Evolutionary conservation across 2,113 vertebrate species (phyloP), one percentile per base, ranked within the genome.

Genomic region (Vulpes vulpes): DNA sequence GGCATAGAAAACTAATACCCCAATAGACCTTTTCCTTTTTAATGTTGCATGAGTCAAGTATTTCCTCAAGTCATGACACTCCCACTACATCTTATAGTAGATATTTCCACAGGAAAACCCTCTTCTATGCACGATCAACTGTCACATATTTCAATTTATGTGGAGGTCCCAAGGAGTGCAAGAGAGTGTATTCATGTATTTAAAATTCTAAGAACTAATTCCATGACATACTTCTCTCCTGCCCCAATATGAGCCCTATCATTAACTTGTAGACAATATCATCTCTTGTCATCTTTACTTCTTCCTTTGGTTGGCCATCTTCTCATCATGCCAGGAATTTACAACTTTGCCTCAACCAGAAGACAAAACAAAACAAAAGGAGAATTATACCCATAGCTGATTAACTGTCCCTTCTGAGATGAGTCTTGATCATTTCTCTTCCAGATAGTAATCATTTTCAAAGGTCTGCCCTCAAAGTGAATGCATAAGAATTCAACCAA

Each of bases 371-470:
- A 92, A 94, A 62, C 6, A 38, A 91, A 59, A 82, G 83, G 49
- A 43, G 2, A 73, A n/a, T 32, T 81, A 38, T 25, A 94, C 64
- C 43, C 81, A 78, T 7, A 93, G 49, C 19, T 67, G n/a, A 95
- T 81, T 86, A 95, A 76, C 78, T 89, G 7, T 30, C 32, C 32
- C n/a, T 92, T 94, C 16, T 60, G 35, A 96, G 51, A 67, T 95
- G 53, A 88, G 5, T 79, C 35, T 73, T 43, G 16, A 59, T 71
- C 23, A 5, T n/a, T 93, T 91, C 38, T 78, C 15, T 84, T 35
- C 6, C 12, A 76, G 71, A 88, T 11, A 91, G 15, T 1, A 69
- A 95, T 51, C 15, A 89, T 91, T 85, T 74, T 49, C 30, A 73
- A 79, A 19, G 15, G 32, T 93, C 17, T 62, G 15, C 35, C 17